Conservation (phyloP, 2,797 vertebrate genomes). For the Leptoclinus maculatus region DNA sequence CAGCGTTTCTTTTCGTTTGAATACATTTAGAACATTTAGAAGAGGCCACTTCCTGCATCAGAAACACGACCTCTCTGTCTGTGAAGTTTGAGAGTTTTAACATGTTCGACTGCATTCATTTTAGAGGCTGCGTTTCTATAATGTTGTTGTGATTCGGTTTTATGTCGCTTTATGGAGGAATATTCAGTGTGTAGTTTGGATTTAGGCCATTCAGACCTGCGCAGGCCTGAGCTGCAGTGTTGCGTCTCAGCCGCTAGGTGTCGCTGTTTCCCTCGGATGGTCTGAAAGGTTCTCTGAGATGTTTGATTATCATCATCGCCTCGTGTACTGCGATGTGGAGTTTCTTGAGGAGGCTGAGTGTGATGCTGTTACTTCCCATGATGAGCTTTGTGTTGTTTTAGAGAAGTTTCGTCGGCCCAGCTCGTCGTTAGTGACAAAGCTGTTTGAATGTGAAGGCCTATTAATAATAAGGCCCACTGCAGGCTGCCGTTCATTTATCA, state of each 20-base stretch:
- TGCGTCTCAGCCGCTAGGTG: conserved; percentile 55
- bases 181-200: neutral
- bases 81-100: fast-evolving
- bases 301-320: neutral
- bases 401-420: fast-evolving
- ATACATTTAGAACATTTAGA: neutral
- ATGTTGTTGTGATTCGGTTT: neutral
- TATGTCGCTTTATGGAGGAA: neutral
- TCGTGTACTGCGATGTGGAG: neutral
- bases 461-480: neutral
- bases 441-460: neutral
- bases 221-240: conserved; percentile 41
- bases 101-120: neutral
- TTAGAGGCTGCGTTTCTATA: neutral
- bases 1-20: neutral
- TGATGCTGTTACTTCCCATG: neutral
- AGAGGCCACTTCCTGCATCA: neutral
- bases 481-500: neutral
- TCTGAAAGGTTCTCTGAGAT: neutral
- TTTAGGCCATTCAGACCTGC: conserved; percentile 41
- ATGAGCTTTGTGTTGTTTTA: neutral
- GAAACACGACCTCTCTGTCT: neutral
- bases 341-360: neutral
- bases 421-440: neutral
- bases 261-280: conserved; percentile 56